Conservation (phyloP, 1,140 invertebrate genomes). For the Drosophila ironensis region DNA sequence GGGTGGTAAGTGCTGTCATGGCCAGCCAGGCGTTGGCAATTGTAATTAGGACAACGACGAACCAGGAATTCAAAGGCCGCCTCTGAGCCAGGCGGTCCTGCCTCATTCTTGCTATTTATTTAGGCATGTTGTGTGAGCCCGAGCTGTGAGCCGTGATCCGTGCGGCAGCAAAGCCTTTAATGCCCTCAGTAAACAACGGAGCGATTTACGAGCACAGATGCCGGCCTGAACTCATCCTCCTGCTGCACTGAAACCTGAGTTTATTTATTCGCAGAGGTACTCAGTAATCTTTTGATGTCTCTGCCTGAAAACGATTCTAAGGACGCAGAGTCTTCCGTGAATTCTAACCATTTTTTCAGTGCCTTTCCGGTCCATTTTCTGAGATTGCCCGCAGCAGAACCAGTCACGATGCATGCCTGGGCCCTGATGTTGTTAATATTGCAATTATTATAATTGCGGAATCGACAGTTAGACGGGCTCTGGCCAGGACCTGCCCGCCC, state of each 20-base stretch:
- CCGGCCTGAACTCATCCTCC: not conserved
- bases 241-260: not conserved
- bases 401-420: conserved; percentile 59
- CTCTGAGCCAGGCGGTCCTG: conserved; percentile 2
- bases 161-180: conserved; percentile 65
- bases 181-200: conserved; percentile 62
- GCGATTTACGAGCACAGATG: conserved; percentile 69
- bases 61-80: conserved; percentile 42
- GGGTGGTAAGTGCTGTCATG: conserved; percentile 57
- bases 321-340: too few species aligned
- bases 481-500: conserved; percentile 10
- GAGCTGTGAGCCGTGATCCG: conserved; percentile 18
- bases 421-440: conserved; percentile 61
- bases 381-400: conserved; percentile 14
- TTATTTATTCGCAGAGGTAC: too few species aligned
- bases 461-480: conserved; percentile 66
- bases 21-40: conserved; percentile 60
- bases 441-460: conserved; percentile 76
- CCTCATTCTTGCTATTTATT: conserved; percentile 54
- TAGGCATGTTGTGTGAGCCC: conserved; percentile 46
- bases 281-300: not conserved
- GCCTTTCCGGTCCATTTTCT: not conserved
- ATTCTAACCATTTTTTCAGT: not conserved
- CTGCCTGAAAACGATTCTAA: too few species aligned
- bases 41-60: conserved; percentile 60